Evolutionary conservation across 2,797 vertebrate species (phyloP).

Genomic region (Eupleurogrammus muticus): DNA sequence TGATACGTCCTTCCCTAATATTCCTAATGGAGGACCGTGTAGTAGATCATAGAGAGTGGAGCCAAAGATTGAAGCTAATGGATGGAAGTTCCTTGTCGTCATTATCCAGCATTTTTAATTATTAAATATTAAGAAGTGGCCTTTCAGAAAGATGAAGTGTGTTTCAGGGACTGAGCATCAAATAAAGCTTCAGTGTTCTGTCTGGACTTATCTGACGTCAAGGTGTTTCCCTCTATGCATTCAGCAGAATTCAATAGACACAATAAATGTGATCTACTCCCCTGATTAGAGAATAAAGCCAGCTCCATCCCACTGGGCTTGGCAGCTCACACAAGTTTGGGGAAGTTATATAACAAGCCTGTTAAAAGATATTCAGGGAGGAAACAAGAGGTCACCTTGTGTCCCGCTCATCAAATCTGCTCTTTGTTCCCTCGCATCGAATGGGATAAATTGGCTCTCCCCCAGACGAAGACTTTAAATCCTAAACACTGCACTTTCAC

Average conservation of each 20-base stretch:
- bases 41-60: too few species aligned
- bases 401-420: conserved; percentile 59
- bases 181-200: conserved; percentile 15
- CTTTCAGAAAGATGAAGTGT: conserved; percentile 46
- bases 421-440: conserved; percentile 64
- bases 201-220: conserved; percentile 32
- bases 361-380: conserved; percentile 43
- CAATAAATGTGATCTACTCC: conserved; percentile 36
- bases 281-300: conserved; percentile 34
- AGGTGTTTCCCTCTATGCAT: conserved; percentile 28
- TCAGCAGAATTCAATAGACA: conserved; percentile 37
- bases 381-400: conserved; percentile 53
- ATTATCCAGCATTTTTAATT: conserved; percentile 39
- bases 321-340: conserved; percentile 30
- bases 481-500: conserved; percentile 58
- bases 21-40: too few species aligned
- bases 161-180: conserved; percentile 21
- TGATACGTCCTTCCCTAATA: too few species aligned
- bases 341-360: conserved; percentile 49
- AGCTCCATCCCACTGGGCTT: conserved; percentile 32
- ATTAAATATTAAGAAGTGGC: conserved; percentile 42
- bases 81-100: conserved; percentile 27
- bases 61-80: conserved; percentile 17
- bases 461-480: conserved; percentile 61
- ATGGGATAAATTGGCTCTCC: conserved; percentile 58